phyloP scores from a whole-genome alignment of 2,113 vertebrate genomes.

The Paraplagusia blochii region DNA sequence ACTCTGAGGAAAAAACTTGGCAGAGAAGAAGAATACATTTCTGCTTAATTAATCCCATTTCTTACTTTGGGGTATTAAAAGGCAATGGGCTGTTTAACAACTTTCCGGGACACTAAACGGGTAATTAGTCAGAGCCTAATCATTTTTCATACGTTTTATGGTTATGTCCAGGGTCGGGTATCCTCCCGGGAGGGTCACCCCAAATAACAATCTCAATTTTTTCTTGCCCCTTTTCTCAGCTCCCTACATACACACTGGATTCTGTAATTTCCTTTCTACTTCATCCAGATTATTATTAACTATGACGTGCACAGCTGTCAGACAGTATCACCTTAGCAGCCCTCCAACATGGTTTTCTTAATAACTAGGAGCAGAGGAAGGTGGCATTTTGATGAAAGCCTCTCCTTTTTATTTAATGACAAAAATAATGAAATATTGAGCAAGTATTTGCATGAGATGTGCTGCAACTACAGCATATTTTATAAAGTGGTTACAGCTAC shows the following conservation, averaged over 20 bases:
- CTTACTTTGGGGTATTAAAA: slow-evolving; percentile 80
- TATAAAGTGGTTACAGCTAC: no score
- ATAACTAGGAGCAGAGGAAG: no score
- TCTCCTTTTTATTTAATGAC: no score
- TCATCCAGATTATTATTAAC: slow-evolving; percentile 41
- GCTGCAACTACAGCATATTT: no score
- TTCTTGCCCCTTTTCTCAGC: slow-evolving; percentile 32
- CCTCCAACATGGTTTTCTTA: background rate
- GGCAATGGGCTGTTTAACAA: slow-evolving; percentile 81
- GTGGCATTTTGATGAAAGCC: no score
- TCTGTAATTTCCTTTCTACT: slow-evolving; percentile 37
- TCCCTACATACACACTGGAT: slow-evolving; percentile 23
- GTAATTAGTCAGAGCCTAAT: slow-evolving; percentile 80
- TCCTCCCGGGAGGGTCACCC: slow-evolving; percentile 55
- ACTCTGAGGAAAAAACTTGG: slow-evolving; percentile 67
- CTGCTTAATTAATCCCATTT: slow-evolving; percentile 80
- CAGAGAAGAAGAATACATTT: slow-evolving; percentile 76
- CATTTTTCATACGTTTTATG: slow-evolving; percentile 79
- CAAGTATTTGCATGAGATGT: no score
- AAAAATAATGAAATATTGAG: no score
- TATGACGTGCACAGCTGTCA: slow-evolving; percentile 23
- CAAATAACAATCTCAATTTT: slow-evolving; percentile 38
- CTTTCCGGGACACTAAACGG: slow-evolving; percentile 77
- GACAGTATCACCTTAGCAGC: slow-evolving; percentile 13
- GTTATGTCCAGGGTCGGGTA: slow-evolving; percentile 60